Evolutionary conservation across 2,888 invertebrate species (phyloP).

Genomic region (Herminia tarsipennalis): DNA sequence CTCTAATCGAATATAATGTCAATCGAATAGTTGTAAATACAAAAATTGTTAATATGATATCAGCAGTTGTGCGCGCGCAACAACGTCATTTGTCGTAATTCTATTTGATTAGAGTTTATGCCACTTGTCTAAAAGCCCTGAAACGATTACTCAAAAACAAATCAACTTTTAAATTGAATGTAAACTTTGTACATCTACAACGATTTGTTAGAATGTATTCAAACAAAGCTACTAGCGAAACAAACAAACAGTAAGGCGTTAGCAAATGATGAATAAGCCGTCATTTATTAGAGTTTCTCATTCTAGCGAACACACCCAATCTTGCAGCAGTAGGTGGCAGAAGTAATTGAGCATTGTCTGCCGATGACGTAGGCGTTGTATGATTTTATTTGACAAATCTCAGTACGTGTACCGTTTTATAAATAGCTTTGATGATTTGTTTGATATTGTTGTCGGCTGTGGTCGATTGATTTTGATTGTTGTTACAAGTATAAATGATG

Average conservation of each 20-base stretch:
- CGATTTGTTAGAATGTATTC: conserved; percentile 2
- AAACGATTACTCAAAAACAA: background rate
- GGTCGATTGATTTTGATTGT: conserved; percentile 22
- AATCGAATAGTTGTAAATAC: no score
- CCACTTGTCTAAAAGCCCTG: no score
- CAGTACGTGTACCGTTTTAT: conserved; percentile 43
- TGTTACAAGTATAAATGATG: conserved; percentile 16
- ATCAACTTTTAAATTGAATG: background rate
- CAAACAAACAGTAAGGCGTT: conserved; percentile 23
- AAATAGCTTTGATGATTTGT: conserved; percentile 54
- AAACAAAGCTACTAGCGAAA: conserved; percentile 20
- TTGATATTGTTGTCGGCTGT: conserved; percentile 28
- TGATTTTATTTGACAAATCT: conserved; percentile 55
- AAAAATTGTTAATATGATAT: no score
- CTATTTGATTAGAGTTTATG: no score
- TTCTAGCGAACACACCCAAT: conserved; percentile 37
- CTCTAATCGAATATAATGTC: no score
- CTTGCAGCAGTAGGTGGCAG: conserved; percentile 67
- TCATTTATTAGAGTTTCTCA: conserved; percentile 51
- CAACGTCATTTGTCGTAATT: no score
- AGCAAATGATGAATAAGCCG: conserved; percentile 48
- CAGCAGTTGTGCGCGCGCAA: no score
- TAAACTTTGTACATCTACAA: background rate
- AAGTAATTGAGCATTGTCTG: conserved; percentile 78
- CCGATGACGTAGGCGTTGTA: conserved; percentile 59